Evolutionary conservation across 2,888 invertebrate genomes (phyloP), one percentile per base, ranked within the genome.

Genomic region (Hirtodrosophila cameraria): DNA sequence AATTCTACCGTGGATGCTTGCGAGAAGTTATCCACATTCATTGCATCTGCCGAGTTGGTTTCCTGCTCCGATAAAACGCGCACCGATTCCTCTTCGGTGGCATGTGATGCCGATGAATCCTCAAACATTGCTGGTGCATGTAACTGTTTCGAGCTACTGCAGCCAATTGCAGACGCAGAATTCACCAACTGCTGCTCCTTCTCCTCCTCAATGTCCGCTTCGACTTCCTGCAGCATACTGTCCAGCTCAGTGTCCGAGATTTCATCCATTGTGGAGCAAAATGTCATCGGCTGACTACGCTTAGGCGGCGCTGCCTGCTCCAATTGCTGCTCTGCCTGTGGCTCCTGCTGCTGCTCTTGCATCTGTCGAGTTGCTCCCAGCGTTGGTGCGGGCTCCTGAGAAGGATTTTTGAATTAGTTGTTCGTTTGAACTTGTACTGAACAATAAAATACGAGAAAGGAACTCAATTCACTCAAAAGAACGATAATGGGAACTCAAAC

Each of bases 211-310:
- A 85, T 86, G 25, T 90, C 90, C 15, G 86, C 87, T 49, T 91
- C 91, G 46, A 90, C 90, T 64, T 91, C 91, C 43, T 91, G 91
- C 49, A 91, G 64, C 80, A 91, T 90, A 54, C 90, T 91, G 73
- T 91, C 91, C 35, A 91, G 67, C 61, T 91, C 91, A 0, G 91
- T 90, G 55, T 91, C 91, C 0, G 91, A 91, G 12, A 91, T 91
- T 54, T 91, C 91, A 55, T 91, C 91, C 91, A 91, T 91, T 3
- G 91, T 91, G 1, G 91, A 91, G 63, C 90, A 89, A 61, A 91
- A 91, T 15, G 90, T 90, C 3, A 90, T 42, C 0, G 89, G 89
- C 30, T 89, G 88, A 38, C 65, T 73, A 25, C 67, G 68, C 4
- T 54, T 67, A 0, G 57, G 49, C 18, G 38, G 41, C 41, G 16